phyloP scores from a whole-genome alignment of 2,113 vertebrate species.

The Turdus rufiventris region DNA sequence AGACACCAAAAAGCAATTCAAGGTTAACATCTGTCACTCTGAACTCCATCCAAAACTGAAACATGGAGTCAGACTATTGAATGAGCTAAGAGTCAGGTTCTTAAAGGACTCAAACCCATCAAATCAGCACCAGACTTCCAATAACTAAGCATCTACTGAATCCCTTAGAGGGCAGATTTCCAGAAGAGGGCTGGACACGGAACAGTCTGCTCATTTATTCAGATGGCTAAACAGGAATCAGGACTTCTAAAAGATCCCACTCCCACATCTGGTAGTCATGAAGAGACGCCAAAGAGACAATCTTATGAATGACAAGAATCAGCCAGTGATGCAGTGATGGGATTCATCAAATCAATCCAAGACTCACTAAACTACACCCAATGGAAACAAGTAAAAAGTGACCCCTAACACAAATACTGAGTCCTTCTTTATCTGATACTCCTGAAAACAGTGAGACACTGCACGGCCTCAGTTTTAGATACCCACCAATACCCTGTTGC shows the following conservation, averaged over 20 bases:
- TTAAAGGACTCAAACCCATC: not conserved
- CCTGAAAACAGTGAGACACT: not conserved
- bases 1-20: not conserved
- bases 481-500: not conserved
- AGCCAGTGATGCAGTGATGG: not conserved
- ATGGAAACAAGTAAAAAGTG: not conserved
- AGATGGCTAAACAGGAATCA: not conserved
- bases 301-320: not conserved
- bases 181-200: not conserved
- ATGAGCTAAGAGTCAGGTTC: not conserved
- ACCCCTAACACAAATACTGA: not conserved
- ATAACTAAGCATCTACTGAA: not conserved
- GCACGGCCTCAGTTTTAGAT: not conserved
- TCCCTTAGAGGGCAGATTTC: not conserved
- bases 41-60: not conserved
- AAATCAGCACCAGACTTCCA: constrained; percentile 7
- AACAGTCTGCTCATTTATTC: not conserved
- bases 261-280: not conserved
- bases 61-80: constrained; percentile 31
- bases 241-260: not conserved
- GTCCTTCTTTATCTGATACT: not conserved
- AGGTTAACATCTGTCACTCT: not conserved
- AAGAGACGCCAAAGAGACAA: not conserved
- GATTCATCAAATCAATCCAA: not conserved
- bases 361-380: not conserved